A percentile compares a stretch with the other conserved stretches of the same genome.
Conservation (phyloP, 1,140 invertebrate genomes). For the Geopemphigus sp. region DNA sequence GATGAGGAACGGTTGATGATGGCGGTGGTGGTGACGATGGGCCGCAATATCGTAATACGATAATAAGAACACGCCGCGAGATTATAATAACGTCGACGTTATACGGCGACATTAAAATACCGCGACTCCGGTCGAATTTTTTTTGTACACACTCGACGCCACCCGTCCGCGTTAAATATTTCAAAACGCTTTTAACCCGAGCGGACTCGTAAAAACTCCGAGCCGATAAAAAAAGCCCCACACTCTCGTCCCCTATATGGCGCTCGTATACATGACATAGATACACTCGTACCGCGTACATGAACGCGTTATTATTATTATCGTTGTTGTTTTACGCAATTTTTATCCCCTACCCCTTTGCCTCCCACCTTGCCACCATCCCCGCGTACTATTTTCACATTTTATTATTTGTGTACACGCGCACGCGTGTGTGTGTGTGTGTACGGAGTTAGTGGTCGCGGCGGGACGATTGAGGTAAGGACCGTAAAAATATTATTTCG, state of each 20-base stretch:
- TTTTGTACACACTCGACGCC: not conserved
- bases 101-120: slow-evolving; percentile 5
- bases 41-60: not conserved
- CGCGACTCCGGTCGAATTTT: slow-evolving; percentile 15
- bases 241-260: not conserved
- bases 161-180: slow-evolving; percentile 11
- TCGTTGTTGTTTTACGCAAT: slow-evolving; percentile 35
- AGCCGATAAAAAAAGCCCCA: slow-evolving; percentile 31
- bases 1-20: too few species aligned
- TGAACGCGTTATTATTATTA: slow-evolving; percentile 14
- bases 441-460: not conserved
- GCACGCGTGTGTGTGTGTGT: not conserved
- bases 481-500: slow-evolving; percentile 46
- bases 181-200: slow-evolving; percentile 41
- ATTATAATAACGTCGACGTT: not conserved
- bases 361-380: too few species aligned
- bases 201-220: slow-evolving; percentile 31
- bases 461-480: not conserved
- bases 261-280: not conserved
- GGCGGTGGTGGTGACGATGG: too few species aligned
- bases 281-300: not conserved
- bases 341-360: too few species aligned
- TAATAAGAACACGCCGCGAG: not conserved
- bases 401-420: slow-evolving; percentile 25
- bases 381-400: slow-evolving; percentile 29